Base-by-base conservation (phyloP, 2,888 invertebrate genomes). In the Cantharis flavilabris region DNA sequence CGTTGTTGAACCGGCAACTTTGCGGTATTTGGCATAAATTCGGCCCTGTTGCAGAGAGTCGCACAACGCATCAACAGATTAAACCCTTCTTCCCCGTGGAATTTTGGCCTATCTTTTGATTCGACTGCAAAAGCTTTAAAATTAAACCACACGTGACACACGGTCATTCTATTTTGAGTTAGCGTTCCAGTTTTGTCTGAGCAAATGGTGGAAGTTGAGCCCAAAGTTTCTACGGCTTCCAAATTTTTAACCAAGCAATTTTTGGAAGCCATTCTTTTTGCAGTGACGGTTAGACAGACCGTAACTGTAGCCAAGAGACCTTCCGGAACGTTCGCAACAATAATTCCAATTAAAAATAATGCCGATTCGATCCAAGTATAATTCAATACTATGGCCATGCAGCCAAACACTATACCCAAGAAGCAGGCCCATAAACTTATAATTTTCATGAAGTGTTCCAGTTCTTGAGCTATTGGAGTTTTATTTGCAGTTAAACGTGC, bases 171-270 rank as follows among this genome's bases (percentile, higher is more conserved):
- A 86, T 94, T 95, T 85, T 94, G 94, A 2, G 95, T 95, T 26
- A 95, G 88, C 13, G 88, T 88, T 9, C 95, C 95, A 1, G 94
- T 95, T 88, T 95, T 95, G 85, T 95, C 94, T 0, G 95, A 95
- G 87, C 95, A 95, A 83, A 95, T 95, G 75, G 93, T 93, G 0
- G 94, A 94, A 0, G 95, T 95, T 0, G 94, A 94, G 9, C 95
- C 95, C 5, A 95, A 89, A 0, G 95, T 95, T 87, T 95, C 95
- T 0, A 95, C 95, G 62, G 94, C 94, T 86, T 95, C 94, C 81
- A 95, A 87, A 87, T 95, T 94, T 88, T 95, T 95, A 7, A 95
- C 94, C 65, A 95, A 87, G 84, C 95, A 96, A 86, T 95, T 95
- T 88, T 94, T 95, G 64, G 90, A 90, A 9, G 95, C 95, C 95